Evolutionary conservation across 1,140 invertebrate species (phyloP), one percentile per base, ranked within the genome.

Genomic region (Condylostylus longicornis): DNA sequence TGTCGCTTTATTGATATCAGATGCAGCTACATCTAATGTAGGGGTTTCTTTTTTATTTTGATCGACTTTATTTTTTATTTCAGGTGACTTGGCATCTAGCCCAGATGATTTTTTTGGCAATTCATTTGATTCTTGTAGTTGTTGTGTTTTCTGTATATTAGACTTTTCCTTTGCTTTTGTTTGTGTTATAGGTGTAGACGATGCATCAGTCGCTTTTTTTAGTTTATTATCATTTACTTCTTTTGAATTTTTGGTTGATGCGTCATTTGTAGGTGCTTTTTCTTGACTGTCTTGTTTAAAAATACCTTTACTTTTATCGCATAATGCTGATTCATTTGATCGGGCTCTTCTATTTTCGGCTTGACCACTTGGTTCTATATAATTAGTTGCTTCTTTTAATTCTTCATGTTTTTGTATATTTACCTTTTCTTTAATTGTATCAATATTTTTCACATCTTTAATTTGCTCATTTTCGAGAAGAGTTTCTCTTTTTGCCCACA

Each of bases 71-170:
- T 15, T 42, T 37, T 17, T 53, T 50, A 49, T 31, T 58, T 58
- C 55, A 58, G 55, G 55, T 58, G 55, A 58, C 55, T 58, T 58
- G 56, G 55, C 53, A 42, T 34, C 25, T 39, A 54, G 54, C 55
- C 55, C 55, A 46, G 19, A 44, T 47, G 52, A 53, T 57, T 57
- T 58, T 58, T 57, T 57, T 48, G 51, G 49, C 45, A 44, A 47
- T n/a, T 19, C 7, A 18, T 30, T 27, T 14, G 10, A n/a, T 36
- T 18, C 13, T 23, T 7, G 30, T 10, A 32, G 10, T 32, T 17
- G 1, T 3, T n/a, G 4, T 36, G 2, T 37, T 37, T 13, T 29
- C 25, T 1, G 14, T n/a, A n/a, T n/a, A n/a, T n/a, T n/a, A n/a
- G n/a, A n/a, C n/a, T n/a, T 4, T 33, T 5, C 18, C 18, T 13